Conservation (phyloP, 2,113 vertebrate species). For the Murina feae region DNA sequence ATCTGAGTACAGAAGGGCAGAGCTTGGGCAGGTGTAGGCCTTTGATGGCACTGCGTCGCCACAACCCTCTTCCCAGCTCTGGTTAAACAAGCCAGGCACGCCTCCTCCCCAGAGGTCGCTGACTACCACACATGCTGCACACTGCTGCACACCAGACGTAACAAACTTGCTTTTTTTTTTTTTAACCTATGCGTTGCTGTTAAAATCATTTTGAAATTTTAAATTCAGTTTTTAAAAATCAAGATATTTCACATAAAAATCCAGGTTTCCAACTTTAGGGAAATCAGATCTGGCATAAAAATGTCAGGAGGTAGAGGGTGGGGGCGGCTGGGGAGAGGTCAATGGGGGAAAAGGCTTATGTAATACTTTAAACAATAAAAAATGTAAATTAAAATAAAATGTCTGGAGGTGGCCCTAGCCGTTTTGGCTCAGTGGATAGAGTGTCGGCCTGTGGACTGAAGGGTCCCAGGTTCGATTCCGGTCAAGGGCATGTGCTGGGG, state of each 20-base stretch:
- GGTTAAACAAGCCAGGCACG: not conserved
- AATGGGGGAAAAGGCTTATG: too few species aligned
- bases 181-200: not conserved
- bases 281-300: not conserved
- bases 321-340: too few species aligned
- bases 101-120: not conserved
- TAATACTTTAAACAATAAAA: too few species aligned
- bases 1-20: not conserved
- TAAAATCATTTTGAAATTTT: not conserved
- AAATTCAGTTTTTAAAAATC: not conserved
- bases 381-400: too few species aligned
- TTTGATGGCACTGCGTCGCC: not conserved
- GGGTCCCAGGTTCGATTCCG: too few species aligned
- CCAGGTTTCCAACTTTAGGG: not conserved
- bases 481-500: too few species aligned
- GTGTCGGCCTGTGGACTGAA: too few species aligned
- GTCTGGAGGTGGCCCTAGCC: not conserved
- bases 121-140: not conserved
- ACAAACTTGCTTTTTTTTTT: not conserved
- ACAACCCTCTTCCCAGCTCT: not conserved
- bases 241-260: not conserved
- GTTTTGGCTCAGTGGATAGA: too few species aligned
- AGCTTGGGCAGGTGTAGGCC: not conserved
- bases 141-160: not conserved
- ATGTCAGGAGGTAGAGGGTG: not conserved